Evolutionary conservation across 2,113 vertebrate species (phyloP).

Genomic region (Mungos mungo): DNA sequence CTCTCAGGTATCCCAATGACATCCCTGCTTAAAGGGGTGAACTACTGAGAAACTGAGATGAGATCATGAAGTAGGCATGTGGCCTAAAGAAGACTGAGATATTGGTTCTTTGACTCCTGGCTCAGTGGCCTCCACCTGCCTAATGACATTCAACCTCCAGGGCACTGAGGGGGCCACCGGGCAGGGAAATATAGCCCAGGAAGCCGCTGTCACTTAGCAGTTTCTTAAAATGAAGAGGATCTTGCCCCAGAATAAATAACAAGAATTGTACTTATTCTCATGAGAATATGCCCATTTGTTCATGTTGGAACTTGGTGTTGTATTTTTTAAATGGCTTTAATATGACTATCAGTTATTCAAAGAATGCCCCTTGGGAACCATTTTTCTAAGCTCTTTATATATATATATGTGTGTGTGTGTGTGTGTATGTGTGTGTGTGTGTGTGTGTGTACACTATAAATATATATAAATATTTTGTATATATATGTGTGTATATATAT

Average conservation of each 20-base stretch:
- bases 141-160: background rate
- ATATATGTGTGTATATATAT: no score
- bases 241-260: background rate
- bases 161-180: background rate
- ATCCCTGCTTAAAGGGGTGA: background rate
- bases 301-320: background rate
- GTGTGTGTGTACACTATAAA: no score
- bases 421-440: no score
- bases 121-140: background rate
- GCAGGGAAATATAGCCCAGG: background rate
- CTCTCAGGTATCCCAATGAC: background rate
- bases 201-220: background rate
- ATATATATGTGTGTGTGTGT: no score
- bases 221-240: background rate
- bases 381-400: background rate
- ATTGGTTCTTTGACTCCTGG: background rate
- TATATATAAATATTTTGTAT: no score
- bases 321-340: constrained; percentile 23
- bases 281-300: background rate
- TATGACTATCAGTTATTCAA: background rate
- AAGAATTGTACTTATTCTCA: background rate
- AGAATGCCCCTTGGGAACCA: background rate
- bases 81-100: background rate
- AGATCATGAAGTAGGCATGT: background rate
- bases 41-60: background rate